Evolutionary conservation across 2,113 vertebrate genomes (phyloP).

Genomic region (Picathartes gymnocephalus): DNA sequence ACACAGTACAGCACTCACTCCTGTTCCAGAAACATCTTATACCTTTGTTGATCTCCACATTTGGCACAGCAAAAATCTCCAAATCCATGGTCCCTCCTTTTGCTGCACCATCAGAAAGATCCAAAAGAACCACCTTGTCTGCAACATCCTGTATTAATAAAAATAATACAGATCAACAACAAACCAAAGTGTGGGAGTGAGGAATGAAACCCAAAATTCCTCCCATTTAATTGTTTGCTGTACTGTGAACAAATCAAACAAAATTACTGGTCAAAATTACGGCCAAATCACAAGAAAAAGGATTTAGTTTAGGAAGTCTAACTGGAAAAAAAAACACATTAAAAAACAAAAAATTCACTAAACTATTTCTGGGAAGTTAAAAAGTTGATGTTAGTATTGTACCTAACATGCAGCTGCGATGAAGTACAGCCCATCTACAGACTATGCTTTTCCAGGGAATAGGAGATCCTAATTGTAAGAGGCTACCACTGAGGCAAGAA

Average conservation of each 20-base stretch:
- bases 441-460: neutral
- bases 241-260: neutral
- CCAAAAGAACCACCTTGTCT: slow-evolving; percentile 87
- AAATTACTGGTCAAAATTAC: neutral
- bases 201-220: neutral
- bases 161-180: neutral
- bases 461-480: neutral
- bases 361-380: neutral
- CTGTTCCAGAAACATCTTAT: neutral
- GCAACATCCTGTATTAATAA: slow-evolving; percentile 74
- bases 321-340: neutral
- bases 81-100: slow-evolving; percentile 88
- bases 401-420: neutral
- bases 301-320: neutral
- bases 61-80: slow-evolving; percentile 88
- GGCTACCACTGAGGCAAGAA: neutral
- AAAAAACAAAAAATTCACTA: neutral
- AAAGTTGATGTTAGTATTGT: neutral
- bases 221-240: neutral
- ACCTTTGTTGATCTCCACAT: slow-evolving; percentile 91
- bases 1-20: neutral
- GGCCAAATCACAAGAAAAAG: neutral
- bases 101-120: slow-evolving; percentile 82
- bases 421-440: neutral
- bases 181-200: neutral